Conservation (phyloP, 2,797 vertebrate species). For the Anomalospiza imberbis region DNA sequence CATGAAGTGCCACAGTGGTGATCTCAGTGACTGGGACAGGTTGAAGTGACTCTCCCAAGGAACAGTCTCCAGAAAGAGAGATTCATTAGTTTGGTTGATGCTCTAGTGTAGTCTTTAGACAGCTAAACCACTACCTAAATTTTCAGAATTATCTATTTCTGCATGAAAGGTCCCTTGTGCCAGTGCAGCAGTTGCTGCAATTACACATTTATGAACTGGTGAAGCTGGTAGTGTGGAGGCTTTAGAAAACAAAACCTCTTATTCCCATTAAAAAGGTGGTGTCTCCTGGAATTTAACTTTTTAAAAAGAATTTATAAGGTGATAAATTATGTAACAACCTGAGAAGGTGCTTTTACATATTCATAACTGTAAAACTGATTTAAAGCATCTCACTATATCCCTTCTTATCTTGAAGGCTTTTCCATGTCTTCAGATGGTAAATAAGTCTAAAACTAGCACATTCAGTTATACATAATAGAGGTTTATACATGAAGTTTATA, state of each 20-base stretch:
- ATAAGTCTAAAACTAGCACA: not conserved
- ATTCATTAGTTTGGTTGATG: not conserved
- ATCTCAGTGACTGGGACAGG: not conserved
- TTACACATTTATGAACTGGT: not conserved
- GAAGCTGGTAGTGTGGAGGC: not conserved
- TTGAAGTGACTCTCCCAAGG: not conserved
- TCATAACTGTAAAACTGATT: not conserved
- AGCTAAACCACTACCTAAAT: not conserved
- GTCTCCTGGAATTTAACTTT: not conserved
- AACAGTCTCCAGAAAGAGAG: not conserved
- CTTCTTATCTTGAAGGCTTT: not conserved
- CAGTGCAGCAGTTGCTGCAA: not conserved
- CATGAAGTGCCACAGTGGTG: not conserved
- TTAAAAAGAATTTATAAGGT: not conserved
- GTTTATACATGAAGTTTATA: not conserved
- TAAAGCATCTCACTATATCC: not conserved
- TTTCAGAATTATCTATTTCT: not conserved
- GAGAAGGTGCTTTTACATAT: not conserved
- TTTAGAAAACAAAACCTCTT: not conserved
- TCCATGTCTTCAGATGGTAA: not conserved
- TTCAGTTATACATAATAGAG: not conserved
- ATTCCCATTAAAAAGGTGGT: not conserved
- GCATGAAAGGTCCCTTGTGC: not conserved
- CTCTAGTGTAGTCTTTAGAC: not conserved
- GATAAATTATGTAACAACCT: not conserved